Evolutionary conservation across 35 echinoderm and acorn worm species (phyloP).

Genomic region (Ophioderma brevispina): DNA sequence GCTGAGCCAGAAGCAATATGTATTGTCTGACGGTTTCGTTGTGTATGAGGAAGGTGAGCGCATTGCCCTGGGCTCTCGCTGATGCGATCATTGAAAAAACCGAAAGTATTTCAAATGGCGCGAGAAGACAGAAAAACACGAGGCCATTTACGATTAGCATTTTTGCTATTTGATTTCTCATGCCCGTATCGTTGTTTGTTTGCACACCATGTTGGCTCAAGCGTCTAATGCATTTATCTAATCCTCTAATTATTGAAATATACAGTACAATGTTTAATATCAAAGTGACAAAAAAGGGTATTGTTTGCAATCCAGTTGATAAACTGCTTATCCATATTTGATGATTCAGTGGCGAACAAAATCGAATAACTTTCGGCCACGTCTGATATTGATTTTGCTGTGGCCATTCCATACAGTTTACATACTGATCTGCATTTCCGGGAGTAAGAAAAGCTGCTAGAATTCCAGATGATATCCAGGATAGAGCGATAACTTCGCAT

Average conservation of each 20-base stretch:
- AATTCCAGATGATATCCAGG: slow-evolving; percentile 46
- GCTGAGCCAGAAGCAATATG: slow-evolving; percentile 38
- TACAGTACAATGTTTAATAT: slow-evolving; percentile 71
- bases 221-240: slow-evolving; percentile 62
- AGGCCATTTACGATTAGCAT: slow-evolving; percentile 93
- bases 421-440: slow-evolving; percentile 12
- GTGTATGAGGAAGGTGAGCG: neutral
- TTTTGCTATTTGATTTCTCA: slow-evolving; percentile 77
- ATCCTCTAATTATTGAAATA: slow-evolving; percentile 65
- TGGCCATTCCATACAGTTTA: slow-evolving; percentile 50
- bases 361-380: slow-evolving; percentile 33
- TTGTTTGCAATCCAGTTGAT: slow-evolving; percentile 62
- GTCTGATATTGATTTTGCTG: slow-evolving; percentile 6
- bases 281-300: slow-evolving; percentile 70
- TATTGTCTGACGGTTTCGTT: neutral
- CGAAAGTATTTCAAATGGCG: slow-evolving; percentile 80
- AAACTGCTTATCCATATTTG: slow-evolving; percentile 30
- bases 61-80: neutral
- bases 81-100: slow-evolving; percentile 28
- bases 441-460: slow-evolving; percentile 68
- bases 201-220: slow-evolving; percentile 47
- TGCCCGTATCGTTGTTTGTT: slow-evolving; percentile 53
- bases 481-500: slow-evolving; percentile 16
- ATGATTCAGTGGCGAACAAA: slow-evolving; percentile 18
- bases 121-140: slow-evolving; percentile 82